These are phyloP conservation scores for Indicator maculatus DNA, from an alignment of 2,113 vertebrate species.

Conservation along the genomic window DNA sequence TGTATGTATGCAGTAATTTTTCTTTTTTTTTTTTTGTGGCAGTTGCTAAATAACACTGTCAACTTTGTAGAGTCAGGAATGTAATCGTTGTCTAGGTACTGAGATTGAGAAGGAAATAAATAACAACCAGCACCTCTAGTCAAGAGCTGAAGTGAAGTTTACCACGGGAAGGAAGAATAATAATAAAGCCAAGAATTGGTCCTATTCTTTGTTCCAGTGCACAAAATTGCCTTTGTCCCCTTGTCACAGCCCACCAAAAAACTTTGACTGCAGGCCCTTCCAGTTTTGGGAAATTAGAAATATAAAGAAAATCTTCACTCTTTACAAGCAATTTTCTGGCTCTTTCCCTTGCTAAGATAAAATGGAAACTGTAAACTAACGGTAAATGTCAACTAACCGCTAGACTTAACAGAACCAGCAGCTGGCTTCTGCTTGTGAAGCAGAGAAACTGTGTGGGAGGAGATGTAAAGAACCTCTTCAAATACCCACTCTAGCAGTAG, in stretches of 20 bases:
- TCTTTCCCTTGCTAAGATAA: not conserved
- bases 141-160: not conserved
- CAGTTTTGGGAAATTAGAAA: not conserved
- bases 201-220: not conserved
- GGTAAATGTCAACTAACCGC: constrained; percentile 50
- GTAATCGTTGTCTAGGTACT: not conserved
- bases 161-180: not conserved
- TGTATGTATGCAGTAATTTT: no score
- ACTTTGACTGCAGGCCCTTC: not conserved
- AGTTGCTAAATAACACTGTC: not conserved
- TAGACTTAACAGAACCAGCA: constrained; percentile 40
- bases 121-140: not conserved
- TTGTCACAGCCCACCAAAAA: not conserved
- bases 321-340: not conserved
- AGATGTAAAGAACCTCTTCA: constrained; percentile 32
- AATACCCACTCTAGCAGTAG: not conserved
- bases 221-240: not conserved
- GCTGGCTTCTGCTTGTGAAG: constrained; percentile 39
- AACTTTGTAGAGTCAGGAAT: not conserved
- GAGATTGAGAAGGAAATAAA: not conserved
- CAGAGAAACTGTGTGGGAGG: constrained; percentile 38
- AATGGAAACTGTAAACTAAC: constrained; percentile 5
- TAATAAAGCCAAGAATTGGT: not conserved
- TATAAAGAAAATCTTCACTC: not conserved
- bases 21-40: not conserved